These are phyloP conservation scores for Synodontis membranacea DNA, from an alignment of 2,113 vertebrate species.

Conservation along the genomic window DNA sequence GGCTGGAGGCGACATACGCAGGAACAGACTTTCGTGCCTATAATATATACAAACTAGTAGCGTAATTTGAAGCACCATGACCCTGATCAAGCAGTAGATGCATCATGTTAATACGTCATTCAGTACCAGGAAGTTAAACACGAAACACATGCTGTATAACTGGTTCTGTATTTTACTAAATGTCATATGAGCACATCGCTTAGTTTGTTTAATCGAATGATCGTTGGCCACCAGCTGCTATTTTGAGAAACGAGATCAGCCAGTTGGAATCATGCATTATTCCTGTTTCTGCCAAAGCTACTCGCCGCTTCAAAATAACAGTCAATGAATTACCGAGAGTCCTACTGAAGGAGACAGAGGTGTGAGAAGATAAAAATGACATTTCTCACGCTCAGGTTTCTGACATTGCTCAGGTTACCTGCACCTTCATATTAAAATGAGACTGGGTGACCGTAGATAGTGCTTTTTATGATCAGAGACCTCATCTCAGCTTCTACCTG, in stretches of 20 bases:
- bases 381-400: too few relatives aligned
- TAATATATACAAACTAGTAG: background rate
- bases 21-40: background rate
- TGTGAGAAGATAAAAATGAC: too few relatives aligned
- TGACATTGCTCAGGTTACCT: too few relatives aligned
- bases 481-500: too few relatives aligned
- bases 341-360: too few relatives aligned
- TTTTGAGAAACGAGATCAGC: background rate
- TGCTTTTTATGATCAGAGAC: too few relatives aligned
- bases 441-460: too few relatives aligned
- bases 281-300: background rate
- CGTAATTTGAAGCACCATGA: background rate
- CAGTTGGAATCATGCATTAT: background rate
- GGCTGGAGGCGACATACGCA: background rate
- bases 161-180: background rate
- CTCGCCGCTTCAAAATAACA: background rate
- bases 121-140: too few relatives aligned
- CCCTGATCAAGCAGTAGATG: background rate
- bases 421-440: too few relatives aligned
- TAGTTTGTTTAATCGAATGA: background rate
- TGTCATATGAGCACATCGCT: background rate
- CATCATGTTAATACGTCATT: too few relatives aligned
- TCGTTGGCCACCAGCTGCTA: background rate
- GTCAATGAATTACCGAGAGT: background rate
- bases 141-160: too few relatives aligned